Evolutionary conservation across 2,888 invertebrate species (phyloP).

Genomic region (Carcina quercana): DNA sequence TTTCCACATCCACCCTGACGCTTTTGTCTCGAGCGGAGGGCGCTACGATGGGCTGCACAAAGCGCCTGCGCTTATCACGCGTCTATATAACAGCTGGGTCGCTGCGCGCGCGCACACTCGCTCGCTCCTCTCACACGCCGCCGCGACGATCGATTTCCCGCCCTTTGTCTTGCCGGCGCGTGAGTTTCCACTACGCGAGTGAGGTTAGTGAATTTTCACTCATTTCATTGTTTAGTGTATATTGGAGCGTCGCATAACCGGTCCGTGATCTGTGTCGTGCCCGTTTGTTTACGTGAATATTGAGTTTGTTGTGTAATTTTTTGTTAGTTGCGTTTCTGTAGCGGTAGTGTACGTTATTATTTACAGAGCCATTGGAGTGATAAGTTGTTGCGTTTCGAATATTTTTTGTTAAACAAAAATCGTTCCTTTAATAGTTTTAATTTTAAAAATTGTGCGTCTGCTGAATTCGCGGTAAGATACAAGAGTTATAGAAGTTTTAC

Average conservation of each 20-base stretch:
- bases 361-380: too few relatives aligned
- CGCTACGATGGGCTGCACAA: conserved; percentile 22
- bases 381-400: too few relatives aligned
- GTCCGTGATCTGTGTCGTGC: conserved; percentile 20
- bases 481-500: too few relatives aligned
- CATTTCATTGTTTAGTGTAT: conserved; percentile 17
- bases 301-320: conserved; percentile 8
- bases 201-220: conserved; percentile 54
- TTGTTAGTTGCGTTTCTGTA: too few relatives aligned
- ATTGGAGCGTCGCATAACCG: conserved; percentile 19
- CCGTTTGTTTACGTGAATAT: conserved; percentile 11
- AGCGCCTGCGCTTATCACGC: conserved; percentile 46
- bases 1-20: conserved; percentile 1
- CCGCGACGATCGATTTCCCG: conserved; percentile 50
- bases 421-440: too few relatives aligned
- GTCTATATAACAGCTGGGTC: conserved; percentile 49
- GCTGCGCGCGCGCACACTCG: conserved; percentile 67
- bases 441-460: too few relatives aligned
- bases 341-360: too few relatives aligned
- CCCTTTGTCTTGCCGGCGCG: conserved; percentile 52
- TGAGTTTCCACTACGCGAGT: conserved; percentile 47
- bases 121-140: conserved; percentile 38
- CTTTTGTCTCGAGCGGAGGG: conserved; percentile 7
- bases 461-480: too few relatives aligned
- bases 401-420: too few relatives aligned